Base-by-base conservation (phyloP, 2,113 vertebrate species). In the Podarcis cretensis region DNA sequence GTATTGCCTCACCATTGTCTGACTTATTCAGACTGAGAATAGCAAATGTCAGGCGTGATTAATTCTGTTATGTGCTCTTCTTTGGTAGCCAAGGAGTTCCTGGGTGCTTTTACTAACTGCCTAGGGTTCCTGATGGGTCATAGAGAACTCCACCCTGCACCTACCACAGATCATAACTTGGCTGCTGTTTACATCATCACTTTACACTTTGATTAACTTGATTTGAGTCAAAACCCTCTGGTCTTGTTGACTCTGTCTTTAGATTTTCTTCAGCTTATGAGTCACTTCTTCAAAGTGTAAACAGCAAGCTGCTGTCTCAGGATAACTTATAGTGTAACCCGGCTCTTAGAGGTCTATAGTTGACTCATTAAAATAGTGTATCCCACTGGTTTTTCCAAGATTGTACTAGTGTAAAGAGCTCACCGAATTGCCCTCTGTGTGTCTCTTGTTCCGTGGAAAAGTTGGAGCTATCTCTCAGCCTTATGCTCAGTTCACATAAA, bases 371-470 rank as follows among this genome's bases (percentile, higher is more conserved):
- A 77, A 83, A 76, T 54, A 77, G 14, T 86, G 27, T n/a, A 21
- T n/a, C 57, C 32, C 35, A 27, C 66, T 86, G 30, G 27, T 35
- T 88, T 73, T 81, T 16, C 16, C 57, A 81, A 81, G 32, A 66
- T 68, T 74, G 9, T 43, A 57, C 14, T 13, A 30, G 30, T 66
- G 30, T 68, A 35, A 69, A 77, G 12, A n/a, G 59, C 23, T 83
- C 63, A n/a, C 32, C 21, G 73, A 63, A 82, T 81, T 87, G 48
- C 32, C 79, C 79, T 14, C 32, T 81, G 59, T 74, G 32, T 74
- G 54, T 81, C 30, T 77, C 59, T 68, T 83, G 85, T 73, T 81
- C n/a, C 83, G 9, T 30, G 83, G n/a, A 71, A 82, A n/a, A 85
- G 48, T 30, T 85, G 6, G 54, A 83, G 84, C 81, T 37, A 84